Percentiles rank a stretch among this genome's conserved stretches.
These are phyloP conservation scores for Diabrotica virgifera DNA, from an alignment of 1,140 invertebrate species.

Conservation along the genomic window DNA sequence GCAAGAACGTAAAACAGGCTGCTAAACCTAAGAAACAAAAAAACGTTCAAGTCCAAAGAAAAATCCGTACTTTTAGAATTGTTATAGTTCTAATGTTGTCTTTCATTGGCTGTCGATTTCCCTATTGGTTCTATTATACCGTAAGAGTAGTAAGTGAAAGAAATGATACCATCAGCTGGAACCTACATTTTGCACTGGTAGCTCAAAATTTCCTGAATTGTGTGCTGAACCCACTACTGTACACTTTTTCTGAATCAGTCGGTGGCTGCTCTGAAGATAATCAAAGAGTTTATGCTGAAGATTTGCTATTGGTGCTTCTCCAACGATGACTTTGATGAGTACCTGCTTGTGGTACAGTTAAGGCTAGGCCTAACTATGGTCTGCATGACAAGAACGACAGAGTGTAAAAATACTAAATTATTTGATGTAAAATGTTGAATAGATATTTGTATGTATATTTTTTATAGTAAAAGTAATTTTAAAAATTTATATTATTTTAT, in stretches of 20 bases:
- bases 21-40: conserved; percentile 22
- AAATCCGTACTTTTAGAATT: conserved; percentile 54
- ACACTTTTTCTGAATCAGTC: conserved; percentile 56
- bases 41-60: conserved; percentile 46
- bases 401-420: not conserved
- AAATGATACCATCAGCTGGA: conserved; percentile 40
- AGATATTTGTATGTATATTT: not conserved
- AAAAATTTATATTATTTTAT: too few relatives aligned
- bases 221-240: conserved; percentile 56
- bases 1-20: conserved; percentile 20
- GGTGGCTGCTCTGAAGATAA: conserved; percentile 34
- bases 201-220: conserved; percentile 52
- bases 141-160: conserved; percentile 47
- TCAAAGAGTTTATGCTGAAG: conserved; percentile 33
- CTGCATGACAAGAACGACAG: not conserved
- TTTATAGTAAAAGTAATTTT: not conserved
- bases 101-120: conserved; percentile 54
- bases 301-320: conserved; percentile 43
- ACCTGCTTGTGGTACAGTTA: not conserved
- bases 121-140: conserved; percentile 53
- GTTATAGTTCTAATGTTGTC: conserved; percentile 53
- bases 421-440: not conserved
- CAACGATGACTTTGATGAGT: conserved; percentile 42
- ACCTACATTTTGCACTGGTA: conserved; percentile 51
- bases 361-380: not conserved